Evolutionary conservation across 2,888 invertebrate species (phyloP).

Genomic region (Nectonema munidae): DNA sequence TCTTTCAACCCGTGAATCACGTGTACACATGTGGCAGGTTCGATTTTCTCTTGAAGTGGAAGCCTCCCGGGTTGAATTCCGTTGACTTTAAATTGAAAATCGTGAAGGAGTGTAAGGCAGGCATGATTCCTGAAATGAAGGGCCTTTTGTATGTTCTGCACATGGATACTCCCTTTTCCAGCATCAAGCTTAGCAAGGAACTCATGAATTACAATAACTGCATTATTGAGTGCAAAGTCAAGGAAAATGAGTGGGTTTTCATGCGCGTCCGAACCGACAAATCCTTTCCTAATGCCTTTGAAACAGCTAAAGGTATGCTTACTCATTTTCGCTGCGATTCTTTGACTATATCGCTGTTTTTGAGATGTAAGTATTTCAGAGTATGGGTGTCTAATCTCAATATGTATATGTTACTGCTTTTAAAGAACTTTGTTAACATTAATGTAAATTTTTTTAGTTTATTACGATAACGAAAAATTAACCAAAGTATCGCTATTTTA

Average conservation of each 20-base stretch:
- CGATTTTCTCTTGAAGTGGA: conserved; percentile 70
- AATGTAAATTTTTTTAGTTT: too few relatives aligned
- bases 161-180: conserved; percentile 32
- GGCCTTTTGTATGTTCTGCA: conserved; percentile 21
- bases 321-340: too few relatives aligned
- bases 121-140: conserved; percentile 23
- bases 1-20: conserved; percentile 65
- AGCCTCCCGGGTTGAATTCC: conserved; percentile 63
- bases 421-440: too few relatives aligned
- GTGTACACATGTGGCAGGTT: conserved; percentile 54
- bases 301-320: conserved; percentile 39
- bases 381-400: too few relatives aligned
- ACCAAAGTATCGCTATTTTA: too few relatives aligned
- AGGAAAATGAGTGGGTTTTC: conserved; percentile 43
- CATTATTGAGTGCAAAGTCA: conserved; percentile 69
- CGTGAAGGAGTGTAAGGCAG: conserved; percentile 25
- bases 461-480: too few relatives aligned
- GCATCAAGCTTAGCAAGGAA: conserved; percentile 42
- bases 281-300: conserved; percentile 56
- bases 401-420: too few relatives aligned
- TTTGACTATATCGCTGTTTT: too few relatives aligned
- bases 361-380: too few relatives aligned
- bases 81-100: conserved; percentile 73
- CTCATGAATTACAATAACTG: conserved; percentile 49
- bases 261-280: conserved; percentile 87